Percentiles rank a stretch among this genome's conserved stretches.
Conservation (phyloP, 2,113 vertebrate genomes). For the Okapia johnstoni region DNA sequence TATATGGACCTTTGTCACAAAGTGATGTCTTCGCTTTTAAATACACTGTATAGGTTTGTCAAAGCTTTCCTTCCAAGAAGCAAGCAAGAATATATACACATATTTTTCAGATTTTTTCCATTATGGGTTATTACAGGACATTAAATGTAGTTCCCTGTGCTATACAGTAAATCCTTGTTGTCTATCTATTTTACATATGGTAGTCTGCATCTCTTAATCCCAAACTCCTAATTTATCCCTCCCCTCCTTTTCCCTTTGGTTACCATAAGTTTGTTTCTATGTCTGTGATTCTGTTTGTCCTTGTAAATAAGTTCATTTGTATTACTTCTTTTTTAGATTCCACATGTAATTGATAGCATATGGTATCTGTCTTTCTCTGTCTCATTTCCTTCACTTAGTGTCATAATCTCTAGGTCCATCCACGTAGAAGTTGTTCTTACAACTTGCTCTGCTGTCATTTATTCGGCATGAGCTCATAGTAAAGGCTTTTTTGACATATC, state of each 20-base stretch:
- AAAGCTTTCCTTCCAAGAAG: neutral
- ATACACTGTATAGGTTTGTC: neutral
- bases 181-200: neutral
- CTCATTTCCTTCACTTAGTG: neutral
- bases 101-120: neutral
- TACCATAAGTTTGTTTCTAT: neutral
- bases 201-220: neutral
- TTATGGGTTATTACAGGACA: neutral
- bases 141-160: neutral
- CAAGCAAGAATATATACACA: neutral
- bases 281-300: neutral
- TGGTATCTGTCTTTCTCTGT: neutral
- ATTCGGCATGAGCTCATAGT: neutral
- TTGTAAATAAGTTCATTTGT: neutral
- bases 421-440: neutral
- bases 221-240: neutral
- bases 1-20: neutral
- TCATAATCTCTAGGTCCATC: neutral
- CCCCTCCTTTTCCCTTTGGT: neutral
- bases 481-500: neutral
- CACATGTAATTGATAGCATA: neutral
- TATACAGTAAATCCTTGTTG: neutral
- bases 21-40: neutral
- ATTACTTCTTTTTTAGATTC: neutral
- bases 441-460: neutral